These are phyloP conservation scores for Engraulis encrasicolus DNA, from an alignment of 2,113 vertebrate species.

Conservation along the genomic window DNA sequence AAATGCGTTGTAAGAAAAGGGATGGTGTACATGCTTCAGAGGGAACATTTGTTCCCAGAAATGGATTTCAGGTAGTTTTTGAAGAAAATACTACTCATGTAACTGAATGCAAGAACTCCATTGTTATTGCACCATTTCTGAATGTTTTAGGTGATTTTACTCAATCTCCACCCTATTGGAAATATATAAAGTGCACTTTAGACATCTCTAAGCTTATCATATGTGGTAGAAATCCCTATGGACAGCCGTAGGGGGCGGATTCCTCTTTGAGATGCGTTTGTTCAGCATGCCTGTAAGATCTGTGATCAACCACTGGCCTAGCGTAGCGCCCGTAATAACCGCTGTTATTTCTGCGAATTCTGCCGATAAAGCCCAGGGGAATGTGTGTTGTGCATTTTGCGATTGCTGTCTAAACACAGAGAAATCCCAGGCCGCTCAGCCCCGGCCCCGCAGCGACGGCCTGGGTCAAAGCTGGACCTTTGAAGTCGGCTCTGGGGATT, in stretches of 20 bases:
- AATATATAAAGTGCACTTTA: background rate
- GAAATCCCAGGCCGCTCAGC: conserved; percentile 45
- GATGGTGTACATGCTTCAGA: background rate
- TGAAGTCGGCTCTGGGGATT: conserved; percentile 66
- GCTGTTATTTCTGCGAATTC: conserved; percentile 55
- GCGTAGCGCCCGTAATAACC: conserved; percentile 37
- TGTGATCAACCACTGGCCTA: background rate
- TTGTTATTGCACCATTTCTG: background rate
- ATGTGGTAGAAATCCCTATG: background rate
- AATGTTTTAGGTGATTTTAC: background rate
- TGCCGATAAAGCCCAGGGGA: conserved; percentile 55
- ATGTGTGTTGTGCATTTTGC: conserved; percentile 48
- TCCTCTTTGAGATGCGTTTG: background rate
- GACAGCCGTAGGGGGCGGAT: background rate
- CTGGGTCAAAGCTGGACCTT: conserved; percentile 58
- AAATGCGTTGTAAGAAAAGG: background rate
- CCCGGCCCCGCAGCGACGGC: conserved; percentile 48
- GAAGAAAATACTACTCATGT: background rate
- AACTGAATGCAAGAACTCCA: background rate
- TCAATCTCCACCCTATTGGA: background rate
- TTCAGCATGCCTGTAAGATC: background rate
- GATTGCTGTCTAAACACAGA: conserved; percentile 43
- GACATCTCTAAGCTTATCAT: background rate
- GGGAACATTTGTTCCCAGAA: background rate
- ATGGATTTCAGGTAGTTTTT: background rate